Percentiles rank a stretch among this genome's conserved stretches.
These are phyloP conservation scores for Sebastes hubbsi DNA, from an alignment of 2,797 vertebrate genomes.

Conservation along the genomic window DNA sequence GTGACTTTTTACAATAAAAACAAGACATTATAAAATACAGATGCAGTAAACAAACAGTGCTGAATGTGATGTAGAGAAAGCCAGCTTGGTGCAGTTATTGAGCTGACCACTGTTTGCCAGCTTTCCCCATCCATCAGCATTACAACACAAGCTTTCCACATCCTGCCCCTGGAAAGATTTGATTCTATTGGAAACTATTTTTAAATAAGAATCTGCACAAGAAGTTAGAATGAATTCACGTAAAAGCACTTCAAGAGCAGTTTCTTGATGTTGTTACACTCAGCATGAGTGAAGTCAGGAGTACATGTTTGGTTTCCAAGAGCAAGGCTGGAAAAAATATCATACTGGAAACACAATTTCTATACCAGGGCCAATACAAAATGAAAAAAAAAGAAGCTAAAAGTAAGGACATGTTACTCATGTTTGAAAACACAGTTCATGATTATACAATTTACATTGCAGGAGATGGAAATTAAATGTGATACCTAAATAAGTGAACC, in stretches of 20 bases:
- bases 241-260: conserved; percentile 14
- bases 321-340: conserved; percentile 23
- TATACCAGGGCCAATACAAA: conserved; percentile 86
- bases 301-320: conserved; percentile 14
- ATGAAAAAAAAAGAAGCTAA: conserved; percentile 36
- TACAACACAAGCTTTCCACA: conserved; percentile 11
- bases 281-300: conserved; percentile 51
- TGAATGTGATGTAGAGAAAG: conserved; percentile 82
- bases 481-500: conserved; percentile 33
- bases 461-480: conserved; percentile 75
- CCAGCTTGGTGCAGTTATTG: conserved; percentile 29
- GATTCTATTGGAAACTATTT: background rate
- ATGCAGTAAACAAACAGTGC: conserved; percentile 89
- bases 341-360: conserved; percentile 70
- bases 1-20: conserved; percentile 82
- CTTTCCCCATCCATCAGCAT: conserved; percentile 15
- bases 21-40: conserved; percentile 80
- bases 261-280: conserved; percentile 51
- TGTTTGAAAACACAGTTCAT: conserved; percentile 82
- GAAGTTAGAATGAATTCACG: background rate
- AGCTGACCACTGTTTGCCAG: conserved; percentile 25
- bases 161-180: conserved; percentile 19
- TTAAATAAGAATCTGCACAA: conserved; percentile 9
- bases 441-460: conserved; percentile 87
- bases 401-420: conserved; percentile 83